Conservation (phyloP, 2,797 vertebrate species). For the Carcharodon carcharias region DNA sequence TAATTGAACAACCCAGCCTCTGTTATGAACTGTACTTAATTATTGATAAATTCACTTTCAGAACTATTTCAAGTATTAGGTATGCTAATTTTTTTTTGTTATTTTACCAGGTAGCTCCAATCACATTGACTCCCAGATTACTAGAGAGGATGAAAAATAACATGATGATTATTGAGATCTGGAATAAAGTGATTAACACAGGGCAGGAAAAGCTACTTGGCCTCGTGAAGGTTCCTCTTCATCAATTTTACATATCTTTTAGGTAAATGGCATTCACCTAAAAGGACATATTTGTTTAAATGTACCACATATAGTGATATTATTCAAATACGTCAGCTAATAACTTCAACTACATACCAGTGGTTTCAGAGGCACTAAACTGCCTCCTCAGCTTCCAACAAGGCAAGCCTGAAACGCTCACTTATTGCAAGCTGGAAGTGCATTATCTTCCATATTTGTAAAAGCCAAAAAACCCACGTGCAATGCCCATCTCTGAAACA, state of each 20-base stretch:
- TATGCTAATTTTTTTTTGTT: background rate
- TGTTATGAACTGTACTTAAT: background rate
- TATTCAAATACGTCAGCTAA: background rate
- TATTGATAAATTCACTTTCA: background rate
- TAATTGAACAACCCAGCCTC: background rate
- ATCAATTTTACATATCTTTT: constrained; percentile 96
- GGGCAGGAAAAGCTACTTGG: constrained; percentile 74
- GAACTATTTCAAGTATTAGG: background rate
- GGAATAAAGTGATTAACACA: constrained; percentile 69
- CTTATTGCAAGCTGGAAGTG: background rate
- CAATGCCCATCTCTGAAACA: too few relatives aligned
- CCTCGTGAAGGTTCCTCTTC: constrained; percentile 85
- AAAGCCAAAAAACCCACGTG: too few relatives aligned
- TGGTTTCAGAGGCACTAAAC: background rate
- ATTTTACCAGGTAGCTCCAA: constrained; percentile 71
- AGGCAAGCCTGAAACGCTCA: too few relatives aligned
- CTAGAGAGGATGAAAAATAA: constrained; percentile 89
- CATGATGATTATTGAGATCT: constrained; percentile 86
- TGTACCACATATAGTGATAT: background rate
- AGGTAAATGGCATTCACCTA: constrained; percentile 56
- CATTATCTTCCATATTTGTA: too few relatives aligned
- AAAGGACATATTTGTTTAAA: background rate
- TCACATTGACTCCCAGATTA: constrained; percentile 67
- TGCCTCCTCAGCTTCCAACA: background rate
- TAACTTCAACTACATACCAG: background rate